Evolutionary conservation across 2,113 vertebrate species (phyloP).

Genomic region (Poeciliopsis retropinna): DNA sequence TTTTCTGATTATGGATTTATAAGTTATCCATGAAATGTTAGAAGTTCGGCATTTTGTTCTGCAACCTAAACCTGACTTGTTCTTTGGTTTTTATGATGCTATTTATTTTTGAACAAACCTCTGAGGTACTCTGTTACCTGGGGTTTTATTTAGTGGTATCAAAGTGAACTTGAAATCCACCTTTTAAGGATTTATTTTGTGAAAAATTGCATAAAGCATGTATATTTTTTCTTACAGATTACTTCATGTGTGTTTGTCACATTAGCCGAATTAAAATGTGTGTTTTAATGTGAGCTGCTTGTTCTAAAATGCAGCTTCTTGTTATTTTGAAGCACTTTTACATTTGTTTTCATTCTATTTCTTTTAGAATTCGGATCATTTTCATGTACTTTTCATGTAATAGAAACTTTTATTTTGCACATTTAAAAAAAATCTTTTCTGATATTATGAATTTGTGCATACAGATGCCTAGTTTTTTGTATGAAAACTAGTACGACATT

Average conservation of each 20-base stretch:
- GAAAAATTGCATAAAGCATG: not conserved
- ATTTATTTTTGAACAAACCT: not conserved
- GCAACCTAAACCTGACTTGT: not conserved
- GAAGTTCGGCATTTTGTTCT: not conserved
- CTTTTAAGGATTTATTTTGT: not conserved
- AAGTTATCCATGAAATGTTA: not conserved
- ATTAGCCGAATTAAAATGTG: not conserved
- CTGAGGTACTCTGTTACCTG: not conserved
- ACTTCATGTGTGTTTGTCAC: not conserved
- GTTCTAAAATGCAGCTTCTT: not conserved
- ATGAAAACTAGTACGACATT: slow-evolving; percentile 29
- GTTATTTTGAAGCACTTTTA: not conserved
- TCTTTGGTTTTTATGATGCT: not conserved
- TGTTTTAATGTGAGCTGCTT: not conserved
- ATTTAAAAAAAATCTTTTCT: slow-evolving; percentile 17
- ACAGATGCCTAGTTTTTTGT: slow-evolving; percentile 38
- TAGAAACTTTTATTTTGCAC: not conserved
- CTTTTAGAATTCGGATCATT: not conserved
- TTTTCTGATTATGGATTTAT: not conserved
- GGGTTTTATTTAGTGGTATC: not conserved
- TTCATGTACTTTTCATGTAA: not conserved
- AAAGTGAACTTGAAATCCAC: not conserved
- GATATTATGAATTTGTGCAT: slow-evolving; percentile 23
- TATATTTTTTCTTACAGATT: not conserved
- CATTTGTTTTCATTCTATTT: not conserved